Evolutionary conservation across 2,113 vertebrate genomes (phyloP), one percentile per base, ranked within the genome.

Genomic region (Ictalurus furcatus): DNA sequence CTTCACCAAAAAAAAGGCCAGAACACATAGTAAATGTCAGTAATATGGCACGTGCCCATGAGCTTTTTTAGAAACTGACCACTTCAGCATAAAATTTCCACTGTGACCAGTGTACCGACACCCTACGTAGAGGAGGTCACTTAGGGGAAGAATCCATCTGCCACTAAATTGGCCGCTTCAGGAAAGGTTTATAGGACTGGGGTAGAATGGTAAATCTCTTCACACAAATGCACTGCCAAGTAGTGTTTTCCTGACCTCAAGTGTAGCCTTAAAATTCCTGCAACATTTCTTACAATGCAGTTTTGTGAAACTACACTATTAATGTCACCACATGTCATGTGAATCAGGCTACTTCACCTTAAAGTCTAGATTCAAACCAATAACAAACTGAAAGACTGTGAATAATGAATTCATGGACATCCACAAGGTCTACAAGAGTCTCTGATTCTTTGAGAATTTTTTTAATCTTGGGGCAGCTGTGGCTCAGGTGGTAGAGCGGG

Each of bases 81-180:
- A 58, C n/a, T 69, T 56, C 73, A 44, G 83, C 59, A 52, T 69
- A 85, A 85, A 85, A 80, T 71, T 16, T 78, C n/a, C 71, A 56
- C 59, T 56, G 54, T 89, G 71, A 61, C 58, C 71, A 85, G 71
- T 65, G 73, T 61, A 23, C 69, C 16, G 83, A 67, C 82, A 67
- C 83, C 83, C 82, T 89, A 48, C 19, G 16, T 58, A 58, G 71
- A 37, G 14, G 48, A 52, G 83, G 59, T 89, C 69, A 79, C 44
- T n/a, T 78, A 79, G 84, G 74, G 71, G 59, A 85, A 65, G 59
- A 67, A n/a, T 78, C 73, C 88, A 85, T 89, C 83, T 85, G 88
- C 74, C 34, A 25, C 40, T 79, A 85, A 52, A 74, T 67, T 85
- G 71, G 40, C 58, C 2, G 28, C 11, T 34, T 58, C 21, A 37